A percentile compares a stretch with the other conserved stretches of the same genome.
These are phyloP conservation scores for Tupiocoris notatus DNA, from an alignment of 2,888 invertebrate genomes.

Conservation along the genomic window DNA sequence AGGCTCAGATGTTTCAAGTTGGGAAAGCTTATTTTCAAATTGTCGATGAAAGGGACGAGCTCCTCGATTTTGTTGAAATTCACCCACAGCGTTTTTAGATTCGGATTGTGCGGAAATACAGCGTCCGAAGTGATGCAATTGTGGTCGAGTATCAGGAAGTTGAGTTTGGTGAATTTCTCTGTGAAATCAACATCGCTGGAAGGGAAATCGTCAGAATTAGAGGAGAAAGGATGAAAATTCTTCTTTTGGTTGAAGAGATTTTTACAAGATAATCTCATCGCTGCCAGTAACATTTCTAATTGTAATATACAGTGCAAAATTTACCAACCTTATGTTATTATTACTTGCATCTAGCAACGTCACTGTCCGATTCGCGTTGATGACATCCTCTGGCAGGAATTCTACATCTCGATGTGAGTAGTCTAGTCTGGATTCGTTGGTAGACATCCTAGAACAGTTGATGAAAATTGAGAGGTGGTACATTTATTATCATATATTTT, in stretches of 20 bases:
- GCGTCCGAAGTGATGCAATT: constrained; percentile 71
- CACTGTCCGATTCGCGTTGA: background rate
- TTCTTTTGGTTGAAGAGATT: too few relatives aligned
- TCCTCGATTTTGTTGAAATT: constrained; percentile 61
- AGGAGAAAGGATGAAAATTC: too few relatives aligned
- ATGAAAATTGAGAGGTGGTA: too few relatives aligned
- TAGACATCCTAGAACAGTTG: constrained; percentile 2
- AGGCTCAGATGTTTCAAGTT: constrained; percentile 72
- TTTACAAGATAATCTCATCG: too few relatives aligned
- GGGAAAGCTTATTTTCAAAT: constrained; percentile 69
- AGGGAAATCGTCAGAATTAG: constrained; percentile 47
- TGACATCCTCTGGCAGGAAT: constrained; percentile 8
- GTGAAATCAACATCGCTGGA: constrained; percentile 72
- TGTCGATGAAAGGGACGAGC: constrained; percentile 71
- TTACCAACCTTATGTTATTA: constrained; percentile 21
- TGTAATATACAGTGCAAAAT: too few relatives aligned
- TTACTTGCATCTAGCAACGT: constrained; percentile 20
- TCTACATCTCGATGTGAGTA: constrained; percentile 24
- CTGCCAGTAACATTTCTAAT: too few relatives aligned
- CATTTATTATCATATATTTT: too few relatives aligned
- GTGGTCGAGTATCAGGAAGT: constrained; percentile 77
- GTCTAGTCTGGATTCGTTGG: constrained; percentile 2
- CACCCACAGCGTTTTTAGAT: constrained; percentile 72
- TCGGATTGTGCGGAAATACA: constrained; percentile 68
- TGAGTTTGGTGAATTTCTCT: constrained; percentile 68